Conservation (phyloP, 2,888 invertebrate species). For the Agrotis puta region DNA sequence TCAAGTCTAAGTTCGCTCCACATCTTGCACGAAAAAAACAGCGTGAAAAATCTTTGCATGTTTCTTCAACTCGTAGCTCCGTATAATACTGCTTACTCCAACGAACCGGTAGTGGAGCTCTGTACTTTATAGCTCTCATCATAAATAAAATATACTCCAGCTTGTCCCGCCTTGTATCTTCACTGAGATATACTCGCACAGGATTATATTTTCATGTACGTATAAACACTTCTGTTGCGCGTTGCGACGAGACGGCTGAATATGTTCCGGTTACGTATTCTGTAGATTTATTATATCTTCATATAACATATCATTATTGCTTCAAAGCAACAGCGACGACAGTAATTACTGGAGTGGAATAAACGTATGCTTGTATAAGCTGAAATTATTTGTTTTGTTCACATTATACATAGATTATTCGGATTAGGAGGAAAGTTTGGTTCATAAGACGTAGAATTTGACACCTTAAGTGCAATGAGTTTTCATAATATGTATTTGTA, state of each 20-base stretch:
- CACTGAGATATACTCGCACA: slow-evolving; percentile 24
- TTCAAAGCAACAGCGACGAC: slow-evolving; percentile 17
- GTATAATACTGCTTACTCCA: slow-evolving; percentile 3
- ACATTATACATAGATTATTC: background rate
- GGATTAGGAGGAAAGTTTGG: background rate
- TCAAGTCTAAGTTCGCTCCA: too few relatives aligned
- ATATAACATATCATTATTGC: slow-evolving; percentile 20
- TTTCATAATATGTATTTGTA: background rate
- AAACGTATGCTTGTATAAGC: slow-evolving; percentile 5
- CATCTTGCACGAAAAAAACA: too few relatives aligned
- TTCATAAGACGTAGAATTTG: background rate
- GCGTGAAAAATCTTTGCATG: background rate
- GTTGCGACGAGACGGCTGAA: slow-evolving; percentile 10
- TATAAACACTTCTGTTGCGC: slow-evolving; percentile 34
- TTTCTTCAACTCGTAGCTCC: background rate
- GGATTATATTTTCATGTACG: slow-evolving; percentile 51
- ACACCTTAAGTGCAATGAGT: background rate
- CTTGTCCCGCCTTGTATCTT: slow-evolving; percentile 31
- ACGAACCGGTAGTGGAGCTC: slow-evolving; percentile 11
- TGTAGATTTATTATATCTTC: slow-evolving; percentile 20
- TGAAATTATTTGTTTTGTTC: slow-evolving; percentile 21
- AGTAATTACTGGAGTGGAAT: slow-evolving; percentile 21
- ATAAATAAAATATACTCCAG: slow-evolving; percentile 49
- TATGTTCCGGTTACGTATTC: slow-evolving; percentile 32
- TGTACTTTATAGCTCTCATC: slow-evolving; percentile 18